Percentiles rank a stretch among this genome's conserved stretches.
Conservation (phyloP, 1,140 invertebrate genomes). For the Nylanderia fulva region DNA sequence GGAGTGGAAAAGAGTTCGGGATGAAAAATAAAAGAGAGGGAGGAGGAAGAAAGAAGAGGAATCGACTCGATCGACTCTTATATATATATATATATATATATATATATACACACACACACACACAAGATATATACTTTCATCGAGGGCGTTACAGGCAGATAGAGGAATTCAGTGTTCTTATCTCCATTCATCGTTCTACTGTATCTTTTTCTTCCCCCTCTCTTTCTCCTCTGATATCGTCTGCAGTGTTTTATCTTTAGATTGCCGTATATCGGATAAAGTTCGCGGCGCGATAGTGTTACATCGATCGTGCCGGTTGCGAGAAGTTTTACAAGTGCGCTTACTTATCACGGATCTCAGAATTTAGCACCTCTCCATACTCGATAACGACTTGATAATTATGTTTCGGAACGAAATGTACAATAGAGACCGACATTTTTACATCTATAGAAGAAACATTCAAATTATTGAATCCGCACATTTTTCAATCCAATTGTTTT, state of each 20-base stretch:
- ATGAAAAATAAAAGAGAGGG: conserved; percentile 49
- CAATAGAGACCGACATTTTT: not conserved
- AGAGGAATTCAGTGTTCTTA: conserved; percentile 53
- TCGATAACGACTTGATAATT: conserved; percentile 7
- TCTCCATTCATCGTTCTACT: conserved; percentile 38
- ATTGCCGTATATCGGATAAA: conserved; percentile 43
- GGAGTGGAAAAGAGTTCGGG: conserved; percentile 27
- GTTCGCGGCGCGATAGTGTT: conserved; percentile 6
- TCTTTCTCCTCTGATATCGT: not conserved
- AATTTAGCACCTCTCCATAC: conserved; percentile 13
- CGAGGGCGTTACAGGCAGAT: conserved; percentile 36
- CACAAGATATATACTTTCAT: conserved; percentile 55
- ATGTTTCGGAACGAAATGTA: not conserved
- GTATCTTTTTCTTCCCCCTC: conserved; percentile 7
- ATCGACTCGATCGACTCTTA: conserved; percentile 31
- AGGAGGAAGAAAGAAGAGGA: conserved; percentile 1
- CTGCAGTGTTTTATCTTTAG: conserved; percentile 33
- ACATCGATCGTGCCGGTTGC: conserved; percentile 20
- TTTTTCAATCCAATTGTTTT: conserved; percentile 28
- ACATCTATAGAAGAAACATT: not conserved
- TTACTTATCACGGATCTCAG: conserved; percentile 17
- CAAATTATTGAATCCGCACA: no score
- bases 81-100: no score
- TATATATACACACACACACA: no score
- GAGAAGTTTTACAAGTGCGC: conserved; percentile 34